Base-by-base conservation (phyloP, 2,888 invertebrate species). In the Agonopterix alstromeriana region DNA sequence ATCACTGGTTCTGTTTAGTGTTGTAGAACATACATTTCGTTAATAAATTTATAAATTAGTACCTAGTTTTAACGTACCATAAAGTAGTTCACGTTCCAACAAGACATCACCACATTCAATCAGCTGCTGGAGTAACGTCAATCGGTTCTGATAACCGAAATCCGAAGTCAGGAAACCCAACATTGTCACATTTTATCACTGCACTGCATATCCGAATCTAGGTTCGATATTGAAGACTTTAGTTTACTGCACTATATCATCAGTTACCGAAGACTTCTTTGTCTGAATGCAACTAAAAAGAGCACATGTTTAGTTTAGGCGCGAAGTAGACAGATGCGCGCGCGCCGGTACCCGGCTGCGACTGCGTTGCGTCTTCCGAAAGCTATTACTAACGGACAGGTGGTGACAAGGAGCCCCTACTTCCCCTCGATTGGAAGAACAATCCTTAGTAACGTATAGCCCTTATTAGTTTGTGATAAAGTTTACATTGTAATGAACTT, bases 351-450 rank as follows among this genome's bases (percentile, higher is more conserved):
- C 11, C 11, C 62, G 66, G 64, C 70, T 72, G 66, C 69, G 61
- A 71, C 69, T 73, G 72, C 64, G 55, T 46, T 42, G 42, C 45
- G 78, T 79, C 83, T 86, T 86, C 85, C 85, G 79, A 82, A 73
- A 82, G 73, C 79, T 73, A 82, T 84, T 83, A 83, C 76, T 63
- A 61, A 66, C 54, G 60, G 82, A 82, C 84, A 87, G 86, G 86
- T 86, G 86, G 80, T 80, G 83, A 82, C 82, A 80, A 77, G 73
- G 76, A 80, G 69, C 64, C 69, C 77, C 75, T 71, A 76, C 78
- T 82, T 82, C 82, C 85, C 84, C 77, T 80, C 69, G 27, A 7
- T 27, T 27, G 27, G 27, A 27, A 27, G 27, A 5, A 27, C 27
- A 27, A 27, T 27, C 1, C 5, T 5, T 27, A 27, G 27, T 27